Evolutionary conservation across 2,797 vertebrate species (phyloP).

Genomic region (Columba guinea): DNA sequence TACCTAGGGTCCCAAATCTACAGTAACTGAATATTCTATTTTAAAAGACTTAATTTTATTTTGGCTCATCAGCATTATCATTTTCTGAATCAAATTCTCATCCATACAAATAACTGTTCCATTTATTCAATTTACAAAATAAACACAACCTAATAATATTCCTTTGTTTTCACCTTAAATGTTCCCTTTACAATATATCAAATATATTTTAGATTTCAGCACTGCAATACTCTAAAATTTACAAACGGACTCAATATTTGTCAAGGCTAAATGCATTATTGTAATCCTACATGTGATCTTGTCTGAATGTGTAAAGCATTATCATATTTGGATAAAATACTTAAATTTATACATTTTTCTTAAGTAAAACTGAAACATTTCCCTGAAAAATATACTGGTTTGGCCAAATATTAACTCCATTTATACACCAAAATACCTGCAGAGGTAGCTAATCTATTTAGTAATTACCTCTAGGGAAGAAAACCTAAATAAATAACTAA

Average conservation of each 20-base stretch:
- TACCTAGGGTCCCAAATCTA: neutral
- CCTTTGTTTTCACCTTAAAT: neutral
- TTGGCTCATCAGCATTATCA: neutral
- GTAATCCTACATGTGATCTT: neutral
- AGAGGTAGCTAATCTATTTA: neutral
- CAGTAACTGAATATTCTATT: neutral
- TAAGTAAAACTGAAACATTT: neutral
- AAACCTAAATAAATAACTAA: conserved; percentile 10
- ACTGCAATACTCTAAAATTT: neutral
- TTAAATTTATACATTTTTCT: neutral
- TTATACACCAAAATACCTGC: neutral
- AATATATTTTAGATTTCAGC: neutral
- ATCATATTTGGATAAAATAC: neutral
- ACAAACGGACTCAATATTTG: neutral
- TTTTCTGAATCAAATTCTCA: conserved; percentile 48
- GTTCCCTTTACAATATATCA: neutral
- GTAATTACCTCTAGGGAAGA: neutral
- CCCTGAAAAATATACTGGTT: neutral
- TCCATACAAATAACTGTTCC: conserved; percentile 29
- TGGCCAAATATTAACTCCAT: neutral
- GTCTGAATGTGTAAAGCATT: neutral
- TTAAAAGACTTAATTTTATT: conserved; percentile 53
- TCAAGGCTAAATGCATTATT: neutral
- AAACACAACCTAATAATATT: neutral
- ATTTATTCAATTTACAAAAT: conserved; percentile 22